These are phyloP conservation scores for Alfaro cultratus DNA, from an alignment of 2,797 vertebrate species.

Conservation along the genomic window DNA sequence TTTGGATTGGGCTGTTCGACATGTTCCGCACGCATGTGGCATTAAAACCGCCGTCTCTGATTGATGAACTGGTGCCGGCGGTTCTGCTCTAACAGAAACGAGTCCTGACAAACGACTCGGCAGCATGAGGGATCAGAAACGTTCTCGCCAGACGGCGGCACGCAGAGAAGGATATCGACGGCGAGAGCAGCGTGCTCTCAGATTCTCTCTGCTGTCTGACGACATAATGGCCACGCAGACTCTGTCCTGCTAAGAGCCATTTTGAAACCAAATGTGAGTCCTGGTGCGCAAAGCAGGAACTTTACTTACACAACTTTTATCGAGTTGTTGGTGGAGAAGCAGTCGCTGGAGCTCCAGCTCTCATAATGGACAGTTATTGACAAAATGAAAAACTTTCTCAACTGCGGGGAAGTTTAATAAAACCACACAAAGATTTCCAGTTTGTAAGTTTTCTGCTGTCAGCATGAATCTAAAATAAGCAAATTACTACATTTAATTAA, in stretches of 20 bases:
- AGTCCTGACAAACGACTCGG: slow-evolving; percentile 65
- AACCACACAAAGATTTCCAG: background rate
- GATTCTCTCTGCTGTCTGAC: slow-evolving; percentile 41
- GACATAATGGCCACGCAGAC: slow-evolving; percentile 36
- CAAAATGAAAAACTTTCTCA: background rate
- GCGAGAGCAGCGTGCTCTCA: slow-evolving; percentile 35
- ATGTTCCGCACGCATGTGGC: slow-evolving; percentile 56
- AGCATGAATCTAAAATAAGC: background rate
- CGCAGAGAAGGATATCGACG: slow-evolving; percentile 49
- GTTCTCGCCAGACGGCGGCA: slow-evolving; percentile 27
- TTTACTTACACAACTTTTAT: slow-evolving; percentile 22
- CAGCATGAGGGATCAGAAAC: slow-evolving; percentile 39
- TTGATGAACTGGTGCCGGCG: slow-evolving; percentile 64
- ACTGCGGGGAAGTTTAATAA: background rate
- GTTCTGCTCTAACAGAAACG: slow-evolving; percentile 48
- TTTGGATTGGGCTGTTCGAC: slow-evolving; percentile 57
- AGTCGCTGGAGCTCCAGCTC: background rate
- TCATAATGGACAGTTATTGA: background rate
- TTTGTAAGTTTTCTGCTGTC: background rate
- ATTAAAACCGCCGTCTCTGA: slow-evolving; percentile 50
- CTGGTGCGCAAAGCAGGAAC: background rate
- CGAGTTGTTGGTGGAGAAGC: background rate
- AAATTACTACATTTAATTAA: background rate
- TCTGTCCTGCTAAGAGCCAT: slow-evolving; percentile 33
- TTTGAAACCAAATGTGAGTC: slow-evolving; percentile 22